Evolutionary conservation across 2,888 invertebrate species (phyloP).

Genomic region (Taenaris catops): DNA sequence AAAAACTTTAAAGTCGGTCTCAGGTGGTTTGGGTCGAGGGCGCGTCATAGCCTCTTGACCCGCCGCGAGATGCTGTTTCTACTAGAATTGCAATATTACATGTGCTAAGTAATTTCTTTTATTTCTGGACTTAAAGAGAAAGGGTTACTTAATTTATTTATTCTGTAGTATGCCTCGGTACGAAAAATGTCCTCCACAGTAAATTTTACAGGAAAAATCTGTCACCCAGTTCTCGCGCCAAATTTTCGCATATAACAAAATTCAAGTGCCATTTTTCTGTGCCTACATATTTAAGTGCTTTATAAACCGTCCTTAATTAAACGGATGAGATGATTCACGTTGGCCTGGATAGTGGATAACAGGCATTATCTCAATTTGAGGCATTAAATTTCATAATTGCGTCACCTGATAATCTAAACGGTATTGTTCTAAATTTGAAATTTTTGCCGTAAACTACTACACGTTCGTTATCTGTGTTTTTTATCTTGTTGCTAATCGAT

Average conservation of each 20-base stretch:
- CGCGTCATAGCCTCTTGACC: slow-evolving; percentile 67
- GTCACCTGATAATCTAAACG: slow-evolving; percentile 7
- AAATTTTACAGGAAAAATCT: not conserved
- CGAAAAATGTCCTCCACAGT: too few relatives aligned
- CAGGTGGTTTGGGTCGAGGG: slow-evolving; percentile 59
- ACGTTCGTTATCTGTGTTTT: not conserved
- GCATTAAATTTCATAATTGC: slow-evolving; percentile 51
- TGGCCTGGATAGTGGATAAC: slow-evolving; percentile 41
- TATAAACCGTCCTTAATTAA: slow-evolving; percentile 38
- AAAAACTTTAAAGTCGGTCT: slow-evolving; percentile 61
- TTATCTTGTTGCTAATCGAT: too few relatives aligned
- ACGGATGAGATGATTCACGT: slow-evolving; percentile 49
- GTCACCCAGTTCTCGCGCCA: slow-evolving; percentile 16
- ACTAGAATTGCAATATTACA: slow-evolving; percentile 17
- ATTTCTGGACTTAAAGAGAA: slow-evolving; percentile 2
- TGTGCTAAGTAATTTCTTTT: slow-evolving; percentile 14
- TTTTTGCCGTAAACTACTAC: not conserved
- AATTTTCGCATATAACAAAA: slow-evolving; percentile 14
- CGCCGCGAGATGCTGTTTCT: slow-evolving; percentile 30
- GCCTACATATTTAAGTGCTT: slow-evolving; percentile 32
- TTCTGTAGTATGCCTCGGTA: too few relatives aligned
- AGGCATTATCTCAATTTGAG: slow-evolving; percentile 53
- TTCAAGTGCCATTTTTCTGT: slow-evolving; percentile 17
- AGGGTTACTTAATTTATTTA: not conserved
- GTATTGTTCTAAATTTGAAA: slow-evolving; percentile 4